A percentile compares a stretch with the other conserved stretches of the same genome.
Conservation (phyloP, 92 coral and sea anemone species). For the Zoanthus sociatus region DNA sequence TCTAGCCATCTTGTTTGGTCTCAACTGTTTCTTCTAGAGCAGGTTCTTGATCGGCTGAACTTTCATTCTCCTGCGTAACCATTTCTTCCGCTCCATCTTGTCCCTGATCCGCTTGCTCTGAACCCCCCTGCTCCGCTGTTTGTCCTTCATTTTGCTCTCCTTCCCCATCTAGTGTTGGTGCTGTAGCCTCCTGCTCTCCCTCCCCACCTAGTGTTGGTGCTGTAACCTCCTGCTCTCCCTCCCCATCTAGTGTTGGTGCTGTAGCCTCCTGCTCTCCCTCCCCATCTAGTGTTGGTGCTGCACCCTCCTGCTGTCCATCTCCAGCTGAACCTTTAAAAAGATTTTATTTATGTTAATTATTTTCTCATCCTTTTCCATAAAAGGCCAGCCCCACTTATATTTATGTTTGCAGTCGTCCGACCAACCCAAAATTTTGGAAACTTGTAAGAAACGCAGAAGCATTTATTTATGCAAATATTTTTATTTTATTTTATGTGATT, state of each 20-base stretch:
- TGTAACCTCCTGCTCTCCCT: slow-evolving; percentile 24
- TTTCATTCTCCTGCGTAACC: background rate
- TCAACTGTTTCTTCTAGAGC: slow-evolving; percentile 17
- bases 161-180: background rate
- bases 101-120: slow-evolving; percentile 31
- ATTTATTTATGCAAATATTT: too few species aligned
- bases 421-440: too few species aligned
- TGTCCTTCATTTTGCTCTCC: slow-evolving; percentile 14
- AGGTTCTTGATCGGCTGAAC: background rate
- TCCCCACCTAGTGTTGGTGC: slow-evolving; percentile 2
- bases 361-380: too few species aligned
- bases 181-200: slow-evolving; percentile 28
- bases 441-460: too few species aligned
- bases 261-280: slow-evolving; percentile 27
- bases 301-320: slow-evolving; percentile 24
- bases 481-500: too few species aligned
- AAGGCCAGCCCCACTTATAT: too few species aligned
- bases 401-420: too few species aligned
- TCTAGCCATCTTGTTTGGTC: background rate
- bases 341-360: background rate
- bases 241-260: slow-evolving; percentile 4
- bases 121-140: slow-evolving; percentile 14
- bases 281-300: slow-evolving; percentile 1
- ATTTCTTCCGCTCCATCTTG: slow-evolving; percentile 25
- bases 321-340: slow-evolving; percentile 19